Evolutionary conservation across 2,113 vertebrate genomes (phyloP).

Genomic region (Clarias batrachus): DNA sequence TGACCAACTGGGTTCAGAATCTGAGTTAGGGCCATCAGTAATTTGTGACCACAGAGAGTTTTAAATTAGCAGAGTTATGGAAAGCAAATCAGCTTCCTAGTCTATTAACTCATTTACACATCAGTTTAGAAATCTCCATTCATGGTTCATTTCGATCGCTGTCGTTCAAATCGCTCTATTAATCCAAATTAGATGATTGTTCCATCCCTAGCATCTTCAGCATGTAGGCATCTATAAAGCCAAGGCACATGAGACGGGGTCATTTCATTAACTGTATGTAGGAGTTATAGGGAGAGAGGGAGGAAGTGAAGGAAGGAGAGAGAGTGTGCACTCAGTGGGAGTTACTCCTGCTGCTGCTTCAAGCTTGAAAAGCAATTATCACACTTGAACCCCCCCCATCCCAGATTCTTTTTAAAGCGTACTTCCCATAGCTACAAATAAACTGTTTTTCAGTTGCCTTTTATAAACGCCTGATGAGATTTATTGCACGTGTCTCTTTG

Average conservation of each 20-base stretch:
- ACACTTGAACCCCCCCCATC: constrained; percentile 6
- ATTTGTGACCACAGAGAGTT: not conserved
- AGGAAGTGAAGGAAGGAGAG: not conserved
- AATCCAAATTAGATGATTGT: not conserved
- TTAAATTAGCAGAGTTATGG: not conserved
- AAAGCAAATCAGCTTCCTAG: not conserved
- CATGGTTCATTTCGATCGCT: not conserved
- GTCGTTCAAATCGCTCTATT: not conserved
- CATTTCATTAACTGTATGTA: not conserved
- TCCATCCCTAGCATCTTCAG: not conserved
- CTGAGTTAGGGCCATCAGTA: too few species aligned
- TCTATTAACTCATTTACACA: constrained; percentile 6
- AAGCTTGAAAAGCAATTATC: constrained; percentile 32
- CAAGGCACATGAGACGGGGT: not conserved
- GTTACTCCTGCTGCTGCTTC: constrained; percentile 13
- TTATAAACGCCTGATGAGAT: constrained; percentile 1
- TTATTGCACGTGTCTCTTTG: not conserved
- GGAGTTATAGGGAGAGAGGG: not conserved
- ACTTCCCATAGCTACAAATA: constrained; percentile 7
- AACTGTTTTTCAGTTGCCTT: constrained; percentile 1
- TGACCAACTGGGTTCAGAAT: not conserved
- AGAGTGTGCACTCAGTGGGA: not conserved
- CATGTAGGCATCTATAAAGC: not conserved
- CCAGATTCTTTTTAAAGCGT: constrained; percentile 23
- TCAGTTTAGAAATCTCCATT: constrained; percentile 1